These are phyloP conservation scores for Capreolus pygargus DNA, from an alignment of 2,113 vertebrate genomes.

Conservation along the genomic window DNA sequence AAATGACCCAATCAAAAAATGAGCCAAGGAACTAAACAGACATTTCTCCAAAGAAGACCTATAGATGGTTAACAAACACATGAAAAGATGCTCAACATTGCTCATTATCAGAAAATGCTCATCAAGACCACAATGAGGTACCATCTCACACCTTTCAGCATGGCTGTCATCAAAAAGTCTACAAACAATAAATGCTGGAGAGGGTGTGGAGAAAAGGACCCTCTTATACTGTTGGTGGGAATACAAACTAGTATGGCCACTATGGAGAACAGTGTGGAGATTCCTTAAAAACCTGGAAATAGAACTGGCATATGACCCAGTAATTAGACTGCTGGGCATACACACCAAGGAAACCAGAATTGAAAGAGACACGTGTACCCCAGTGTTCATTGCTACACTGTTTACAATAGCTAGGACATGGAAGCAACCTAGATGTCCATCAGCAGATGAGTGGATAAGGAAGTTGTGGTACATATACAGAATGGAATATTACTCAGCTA, in stretches of 20 bases:
- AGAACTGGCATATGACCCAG: not conserved
- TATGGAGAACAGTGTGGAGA: not conserved
- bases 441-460: not conserved
- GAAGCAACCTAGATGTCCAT: not conserved
- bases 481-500: not conserved
- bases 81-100: not conserved
- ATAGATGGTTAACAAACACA: not conserved
- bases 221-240: not conserved
- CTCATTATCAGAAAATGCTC: not conserved
- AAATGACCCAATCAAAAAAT: not conserved
- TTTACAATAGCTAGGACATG: not conserved
- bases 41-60: not conserved
- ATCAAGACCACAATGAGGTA: rapidly evolving
- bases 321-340: not conserved
- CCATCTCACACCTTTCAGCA: not conserved
- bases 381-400: not conserved
- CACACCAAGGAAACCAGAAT: not conserved
- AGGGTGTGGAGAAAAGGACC: not conserved
- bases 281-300: not conserved
- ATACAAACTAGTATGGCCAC: not conserved
- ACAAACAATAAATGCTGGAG: not conserved
- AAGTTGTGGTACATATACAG: not conserved
- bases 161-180: not conserved
- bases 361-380: not conserved
- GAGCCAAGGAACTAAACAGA: not conserved